These are phyloP conservation scores for Tangara arthus DNA, from an alignment of 2,797 vertebrate species.

Conservation along the genomic window DNA sequence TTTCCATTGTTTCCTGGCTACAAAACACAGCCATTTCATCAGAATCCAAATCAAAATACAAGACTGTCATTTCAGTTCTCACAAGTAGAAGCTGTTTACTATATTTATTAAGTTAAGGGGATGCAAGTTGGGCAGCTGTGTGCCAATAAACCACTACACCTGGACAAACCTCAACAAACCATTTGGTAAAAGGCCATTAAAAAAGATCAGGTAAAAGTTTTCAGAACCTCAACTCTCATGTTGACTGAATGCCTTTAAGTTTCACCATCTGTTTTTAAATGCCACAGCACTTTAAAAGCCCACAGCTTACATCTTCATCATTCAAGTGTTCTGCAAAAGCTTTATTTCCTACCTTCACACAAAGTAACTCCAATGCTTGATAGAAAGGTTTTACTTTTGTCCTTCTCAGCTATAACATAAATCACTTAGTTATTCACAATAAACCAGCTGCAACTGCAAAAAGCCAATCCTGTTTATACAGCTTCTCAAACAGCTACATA, in stretches of 20 bases:
- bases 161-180: not conserved
- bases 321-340: not conserved
- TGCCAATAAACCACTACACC: not conserved
- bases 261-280: not conserved
- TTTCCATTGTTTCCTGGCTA: not conserved
- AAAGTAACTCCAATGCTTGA: not conserved
- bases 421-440: not conserved
- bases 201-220: not conserved
- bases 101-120: not conserved
- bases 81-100: not conserved
- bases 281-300: not conserved
- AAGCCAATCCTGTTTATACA: not conserved
- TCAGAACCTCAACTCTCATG: not conserved
- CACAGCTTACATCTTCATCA: not conserved
- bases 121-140: not conserved
- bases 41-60: not conserved
- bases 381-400: not conserved
- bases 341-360: not conserved
- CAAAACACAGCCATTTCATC: not conserved
- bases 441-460: not conserved
- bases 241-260: not conserved
- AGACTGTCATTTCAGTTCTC: not conserved
- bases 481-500: not conserved
- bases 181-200: not conserved
- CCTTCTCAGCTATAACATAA: not conserved